phyloP scores from a whole-genome alignment of 92 coral and sea anemone species.

The Phymanthus crucifer region DNA sequence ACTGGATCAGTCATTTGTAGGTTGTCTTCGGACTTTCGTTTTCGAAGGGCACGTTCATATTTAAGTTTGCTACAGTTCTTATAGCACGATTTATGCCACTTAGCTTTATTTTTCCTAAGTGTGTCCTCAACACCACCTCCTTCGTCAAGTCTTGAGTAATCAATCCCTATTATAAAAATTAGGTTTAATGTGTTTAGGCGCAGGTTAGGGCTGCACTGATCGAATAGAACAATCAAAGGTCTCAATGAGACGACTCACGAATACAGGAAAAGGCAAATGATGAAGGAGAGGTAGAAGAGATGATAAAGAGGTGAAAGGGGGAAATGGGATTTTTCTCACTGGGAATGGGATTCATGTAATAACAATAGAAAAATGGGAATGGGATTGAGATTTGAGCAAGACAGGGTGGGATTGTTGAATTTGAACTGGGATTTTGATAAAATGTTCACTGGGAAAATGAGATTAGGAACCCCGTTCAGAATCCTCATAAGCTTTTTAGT shows the following conservation, averaged over 20 bases:
- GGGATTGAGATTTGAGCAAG: too few species aligned
- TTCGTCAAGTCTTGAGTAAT: constrained; percentile 46
- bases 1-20: not conserved
- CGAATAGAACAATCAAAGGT: not conserved
- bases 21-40: constrained; percentile 16
- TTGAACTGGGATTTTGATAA: too few species aligned
- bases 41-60: constrained; percentile 43
- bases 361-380: too few species aligned
- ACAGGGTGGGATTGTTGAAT: too few species aligned
- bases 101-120: constrained; percentile 46
- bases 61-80: constrained; percentile 41
- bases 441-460: too few species aligned
- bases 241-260: not conserved
- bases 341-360: too few species aligned
- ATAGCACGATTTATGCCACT: constrained; percentile 46
- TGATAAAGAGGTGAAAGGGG: too few species aligned
- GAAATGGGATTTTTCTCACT: too few species aligned
- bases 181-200: not conserved
- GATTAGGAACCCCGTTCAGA: too few species aligned
- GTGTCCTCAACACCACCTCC: constrained; percentile 49
- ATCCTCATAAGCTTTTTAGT: too few species aligned
- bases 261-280: too few species aligned
- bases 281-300: too few species aligned
- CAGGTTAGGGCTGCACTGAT: not conserved
- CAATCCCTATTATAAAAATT: constrained; percentile 15